phyloP scores from a whole-genome alignment of 1,140 invertebrate genomes.

The Belonocnema kinseyi region DNA sequence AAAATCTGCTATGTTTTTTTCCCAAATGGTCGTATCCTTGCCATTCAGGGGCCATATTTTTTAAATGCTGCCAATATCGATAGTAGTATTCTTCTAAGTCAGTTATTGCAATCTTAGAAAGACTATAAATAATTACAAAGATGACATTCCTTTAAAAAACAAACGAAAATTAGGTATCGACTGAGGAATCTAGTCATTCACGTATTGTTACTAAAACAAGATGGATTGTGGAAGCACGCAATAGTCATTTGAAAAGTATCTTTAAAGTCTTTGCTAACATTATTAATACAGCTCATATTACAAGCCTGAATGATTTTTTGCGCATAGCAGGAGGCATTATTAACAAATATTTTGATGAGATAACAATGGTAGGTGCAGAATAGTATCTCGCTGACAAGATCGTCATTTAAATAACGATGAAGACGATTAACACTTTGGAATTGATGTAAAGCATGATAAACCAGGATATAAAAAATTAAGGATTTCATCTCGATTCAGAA shows the following conservation, averaged over 20 bases:
- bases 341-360: slow-evolving; percentile 33
- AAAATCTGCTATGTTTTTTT: too few relatives aligned
- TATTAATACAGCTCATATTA: not conserved
- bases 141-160: slow-evolving; percentile 32
- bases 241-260: too few relatives aligned
- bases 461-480: not conserved
- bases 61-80: too few relatives aligned
- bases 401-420: slow-evolving; percentile 1
- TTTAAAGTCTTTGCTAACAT: slow-evolving; percentile 23
- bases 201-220: slow-evolving; percentile 36
- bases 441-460: slow-evolving; percentile 38
- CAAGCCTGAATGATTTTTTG: slow-evolving; percentile 33
- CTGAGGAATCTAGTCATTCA: slow-evolving; percentile 37
- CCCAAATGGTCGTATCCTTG: too few relatives aligned
- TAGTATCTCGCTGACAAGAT: not conserved
- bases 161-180: slow-evolving; percentile 32
- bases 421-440: slow-evolving; percentile 17
- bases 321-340: slow-evolving; percentile 40
- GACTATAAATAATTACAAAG: slow-evolving; percentile 30
- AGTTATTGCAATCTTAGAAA: too few relatives aligned
- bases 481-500: not conserved
- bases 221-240: too few relatives aligned
- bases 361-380: slow-evolving; percentile 18
- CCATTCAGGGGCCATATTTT: too few relatives aligned
- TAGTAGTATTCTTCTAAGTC: too few relatives aligned